Evolutionary conservation across 2,888 invertebrate species (phyloP), one percentile per base, ranked within the genome.

Genomic region (Chamaedrilus cognettii): DNA sequence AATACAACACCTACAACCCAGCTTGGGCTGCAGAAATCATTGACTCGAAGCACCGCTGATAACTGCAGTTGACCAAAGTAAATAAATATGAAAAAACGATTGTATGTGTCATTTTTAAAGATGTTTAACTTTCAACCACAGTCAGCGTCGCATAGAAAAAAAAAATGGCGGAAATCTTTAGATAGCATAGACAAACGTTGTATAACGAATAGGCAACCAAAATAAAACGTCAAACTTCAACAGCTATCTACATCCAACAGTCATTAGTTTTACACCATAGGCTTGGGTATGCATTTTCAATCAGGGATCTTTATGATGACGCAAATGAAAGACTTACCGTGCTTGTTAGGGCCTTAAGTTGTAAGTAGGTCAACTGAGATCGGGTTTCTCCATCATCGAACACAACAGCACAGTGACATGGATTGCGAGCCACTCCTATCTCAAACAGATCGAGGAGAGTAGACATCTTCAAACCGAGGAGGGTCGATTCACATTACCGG

Each of bases 1-100:
- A 62, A 30, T 33, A 62, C 34, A 30, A 66, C 57, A 56, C 26
- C 66, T 61, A 66, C 31, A 11, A 62, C 35, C 35, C n/a, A n/a
- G n/a, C n/a, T n/a, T n/a, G n/a, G n/a, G n/a, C n/a, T n/a, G n/a
- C n/a, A n/a, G n/a, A n/a, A n/a, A n/a, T n/a, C n/a, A n/a, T n/a
- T n/a, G n/a, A n/a, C n/a, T n/a, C n/a, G n/a, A n/a, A n/a, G n/a
- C n/a, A n/a, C n/a, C n/a, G n/a, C n/a, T n/a, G n/a, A n/a, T n/a
- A n/a, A n/a, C n/a, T n/a, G n/a, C n/a, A n/a, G n/a, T n/a, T n/a
- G n/a, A 60, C 23, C 26, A 3, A 33, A 33, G 0, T 5, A 60
- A 5, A 59, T 2, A 23, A 15, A 60, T 11, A 42, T 42, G 7
- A 42, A 11, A 19, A 42, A 42, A 11, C 19, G 19, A 7, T 42